A percentile compares a stretch with the other conserved stretches of the same genome.
These are phyloP conservation scores for Hirtodrosophila trivittata DNA, from an alignment of 2,888 invertebrate species.

Conservation along the genomic window DNA sequence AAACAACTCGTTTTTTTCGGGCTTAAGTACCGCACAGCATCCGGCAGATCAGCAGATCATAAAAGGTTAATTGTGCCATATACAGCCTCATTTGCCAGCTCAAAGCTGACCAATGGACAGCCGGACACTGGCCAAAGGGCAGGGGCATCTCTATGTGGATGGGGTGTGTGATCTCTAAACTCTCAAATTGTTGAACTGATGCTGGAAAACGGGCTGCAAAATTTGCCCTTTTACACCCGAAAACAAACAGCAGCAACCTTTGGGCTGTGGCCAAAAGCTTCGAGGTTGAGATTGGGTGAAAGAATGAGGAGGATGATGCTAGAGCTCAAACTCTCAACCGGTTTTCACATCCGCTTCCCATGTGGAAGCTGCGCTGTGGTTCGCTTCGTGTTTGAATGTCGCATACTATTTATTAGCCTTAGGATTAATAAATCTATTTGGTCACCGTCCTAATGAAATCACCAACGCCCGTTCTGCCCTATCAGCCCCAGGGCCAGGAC, in stretches of 20 bases:
- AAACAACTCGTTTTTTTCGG: slow-evolving; percentile 49
- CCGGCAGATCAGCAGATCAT: slow-evolving; percentile 47
- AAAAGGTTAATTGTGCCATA: slow-evolving; percentile 59
- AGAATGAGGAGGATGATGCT: background rate
- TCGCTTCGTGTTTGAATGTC: slow-evolving; percentile 63
- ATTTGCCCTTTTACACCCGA: slow-evolving; percentile 58
- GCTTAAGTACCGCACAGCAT: slow-evolving; percentile 52
- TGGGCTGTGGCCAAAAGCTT: slow-evolving; percentile 7
- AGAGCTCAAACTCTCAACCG: slow-evolving; percentile 34
- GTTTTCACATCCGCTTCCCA: slow-evolving; percentile 27
- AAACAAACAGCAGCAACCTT: slow-evolving; percentile 53
- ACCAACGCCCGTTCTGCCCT: slow-evolving; percentile 42
- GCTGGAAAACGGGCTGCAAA: slow-evolving; percentile 53
- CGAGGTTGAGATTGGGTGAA: background rate
- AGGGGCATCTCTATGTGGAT: background rate
- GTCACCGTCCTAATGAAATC: slow-evolving; percentile 82
- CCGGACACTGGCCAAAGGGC: background rate
- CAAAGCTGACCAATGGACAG: slow-evolving; percentile 43
- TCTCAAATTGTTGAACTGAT: slow-evolving; percentile 28
- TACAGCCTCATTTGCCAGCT: slow-evolving; percentile 22
- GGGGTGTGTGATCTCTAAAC: slow-evolving; percentile 33
- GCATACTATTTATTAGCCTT: slow-evolving; percentile 82
- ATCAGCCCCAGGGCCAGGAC: slow-evolving; percentile 8
- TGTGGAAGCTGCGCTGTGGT: slow-evolving; percentile 48
- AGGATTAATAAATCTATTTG: slow-evolving; percentile 84